Evolutionary conservation across 1,140 invertebrate species (phyloP).

Genomic region (Cataglyphis hispanica): DNA sequence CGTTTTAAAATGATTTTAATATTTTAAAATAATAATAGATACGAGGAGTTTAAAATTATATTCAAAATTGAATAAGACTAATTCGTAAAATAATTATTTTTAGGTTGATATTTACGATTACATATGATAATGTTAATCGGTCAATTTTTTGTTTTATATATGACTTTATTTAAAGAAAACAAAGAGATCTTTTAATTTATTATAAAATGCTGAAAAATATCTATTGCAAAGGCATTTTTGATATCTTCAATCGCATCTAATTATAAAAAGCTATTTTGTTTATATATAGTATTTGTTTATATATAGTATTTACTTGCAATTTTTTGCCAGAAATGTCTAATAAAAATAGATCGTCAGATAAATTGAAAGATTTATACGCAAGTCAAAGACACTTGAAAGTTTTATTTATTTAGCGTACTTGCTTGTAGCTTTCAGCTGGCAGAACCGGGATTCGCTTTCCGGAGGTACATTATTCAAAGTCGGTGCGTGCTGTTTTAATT

Average conservation of each 20-base stretch:
- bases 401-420: conserved; percentile 48
- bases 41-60: conserved; percentile 4
- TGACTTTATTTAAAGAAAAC: neutral
- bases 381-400: conserved; percentile 9
- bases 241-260: neutral
- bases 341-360: conserved; percentile 2
- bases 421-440: conserved; percentile 40
- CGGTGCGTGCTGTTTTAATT: conserved; percentile 13
- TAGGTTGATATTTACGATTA: neutral
- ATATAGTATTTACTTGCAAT: conserved; percentile 7
- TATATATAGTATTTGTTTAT: conserved; percentile 13
- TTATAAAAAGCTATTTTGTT: neutral
- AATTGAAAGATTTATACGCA: neutral
- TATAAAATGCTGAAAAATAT: neutral
- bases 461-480: conserved; percentile 4
- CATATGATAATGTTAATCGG: neutral
- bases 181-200: neutral
- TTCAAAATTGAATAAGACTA: conserved; percentile 2
- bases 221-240: neutral
- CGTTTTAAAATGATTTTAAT: neutral
- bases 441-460: neutral
- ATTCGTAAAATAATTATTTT: neutral
- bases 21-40: neutral
- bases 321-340: neutral
- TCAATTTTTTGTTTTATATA: too few relatives aligned